Evolutionary conservation across 2,113 vertebrate genomes (phyloP).

Genomic region (Haplochromis vanheusdeni): DNA sequence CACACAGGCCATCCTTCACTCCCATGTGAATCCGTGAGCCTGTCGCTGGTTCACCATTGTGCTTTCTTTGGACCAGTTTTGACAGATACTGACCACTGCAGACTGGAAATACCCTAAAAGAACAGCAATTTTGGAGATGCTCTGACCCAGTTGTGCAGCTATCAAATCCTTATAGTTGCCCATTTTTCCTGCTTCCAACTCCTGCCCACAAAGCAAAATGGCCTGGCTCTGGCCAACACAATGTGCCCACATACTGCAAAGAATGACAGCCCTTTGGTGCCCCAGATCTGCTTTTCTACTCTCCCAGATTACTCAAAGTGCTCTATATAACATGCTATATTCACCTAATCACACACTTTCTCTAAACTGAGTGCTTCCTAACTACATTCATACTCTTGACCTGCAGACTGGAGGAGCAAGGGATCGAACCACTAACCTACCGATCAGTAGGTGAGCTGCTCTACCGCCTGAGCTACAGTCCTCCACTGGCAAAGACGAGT

Average conservation of each 20-base stretch:
- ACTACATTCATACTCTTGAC: neutral
- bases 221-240: neutral
- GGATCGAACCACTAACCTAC: fast-evolving
- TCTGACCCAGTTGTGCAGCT: neutral
- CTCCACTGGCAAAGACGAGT: neutral
- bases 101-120: neutral
- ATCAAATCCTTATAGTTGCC: neutral
- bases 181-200: neutral
- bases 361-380: neutral
- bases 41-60: neutral
- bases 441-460: neutral
- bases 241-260: neutral
- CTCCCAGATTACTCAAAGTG: neutral
- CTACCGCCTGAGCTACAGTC: neutral
- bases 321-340: neutral
- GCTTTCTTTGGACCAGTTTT: neutral
- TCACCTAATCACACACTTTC: neutral
- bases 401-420: neutral
- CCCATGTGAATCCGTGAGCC: neutral
- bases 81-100: neutral
- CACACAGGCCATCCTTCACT: neutral
- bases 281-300: fast-evolving
- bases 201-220: neutral
- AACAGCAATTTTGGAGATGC: neutral
- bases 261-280: neutral